phyloP scores from a whole-genome alignment of 2,888 invertebrate genomes.

The Polietes domitor region DNA sequence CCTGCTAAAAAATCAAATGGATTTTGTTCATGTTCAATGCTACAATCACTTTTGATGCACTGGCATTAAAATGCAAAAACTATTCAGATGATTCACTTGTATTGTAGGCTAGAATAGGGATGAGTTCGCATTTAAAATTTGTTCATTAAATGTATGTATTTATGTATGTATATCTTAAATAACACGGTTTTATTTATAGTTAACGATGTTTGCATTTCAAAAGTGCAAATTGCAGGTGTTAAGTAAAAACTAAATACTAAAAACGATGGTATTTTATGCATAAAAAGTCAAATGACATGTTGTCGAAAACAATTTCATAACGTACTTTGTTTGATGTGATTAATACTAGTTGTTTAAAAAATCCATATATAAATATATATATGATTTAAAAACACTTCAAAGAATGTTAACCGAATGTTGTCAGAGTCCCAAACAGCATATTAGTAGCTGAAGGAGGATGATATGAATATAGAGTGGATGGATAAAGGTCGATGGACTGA shows the following conservation, averaged over 20 bases:
- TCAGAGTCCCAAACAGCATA: not conserved
- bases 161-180: not conserved
- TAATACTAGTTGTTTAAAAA: conserved; percentile 27
- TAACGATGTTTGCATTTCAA: conserved; percentile 8
- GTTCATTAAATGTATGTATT: not conserved
- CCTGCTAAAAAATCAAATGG: too few relatives aligned
- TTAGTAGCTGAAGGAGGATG: not conserved
- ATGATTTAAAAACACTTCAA: conserved; percentile 5
- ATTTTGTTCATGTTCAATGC: too few relatives aligned
- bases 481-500: conserved; percentile 11
- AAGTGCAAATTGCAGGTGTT: not conserved
- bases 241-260: conserved; percentile 23
- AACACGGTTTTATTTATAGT: conserved; percentile 17
- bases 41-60: too few relatives aligned
- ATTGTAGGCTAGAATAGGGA: not conserved
- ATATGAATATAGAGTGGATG: conserved; percentile 17
- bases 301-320: conserved; percentile 5
- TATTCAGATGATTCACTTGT: not conserved
- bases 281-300: conserved; percentile 6
- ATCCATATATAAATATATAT: conserved; percentile 20
- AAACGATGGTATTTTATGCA: conserved; percentile 9
- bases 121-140: not conserved
- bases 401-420: conserved; percentile 8
- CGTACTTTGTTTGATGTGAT: conserved; percentile 2
- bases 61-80: too few relatives aligned